Base-by-base conservation (phyloP, 1,140 invertebrate species). In the Callitettix versicolor region DNA sequence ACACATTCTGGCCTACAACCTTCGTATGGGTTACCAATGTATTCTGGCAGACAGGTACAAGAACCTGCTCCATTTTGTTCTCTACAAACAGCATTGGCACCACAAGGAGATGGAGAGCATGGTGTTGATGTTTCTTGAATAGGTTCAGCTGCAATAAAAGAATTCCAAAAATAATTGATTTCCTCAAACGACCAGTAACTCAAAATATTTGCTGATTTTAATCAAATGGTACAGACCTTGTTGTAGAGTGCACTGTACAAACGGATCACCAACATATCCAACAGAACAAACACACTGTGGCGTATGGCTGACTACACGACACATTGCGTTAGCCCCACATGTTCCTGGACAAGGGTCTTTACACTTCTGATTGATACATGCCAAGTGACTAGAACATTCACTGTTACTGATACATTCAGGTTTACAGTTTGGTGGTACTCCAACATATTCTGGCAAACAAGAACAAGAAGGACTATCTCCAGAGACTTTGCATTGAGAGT, bases 1-100 rank as follows among this genome's bases (percentile, higher is more conserved):
- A 76, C 67, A 68, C 86, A 90, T 68, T 88, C 84, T 21, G 86
- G 86, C 62, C 80, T 71, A 66, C 84, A 87, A 15, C 81, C 80
- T 64, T 83, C 76, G 74, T 68, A 86, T 3, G 85, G 86, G 72
- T 88, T 86, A 40, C 86, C 86, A 60, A 80, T 77, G 63, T 85
- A 86, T 26, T 82, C 79, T 1, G 77, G 70, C 12, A 81, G 66
- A 67, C 86, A 89, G 43, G 77, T 73, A 65, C 87, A 90, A 30
- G 80, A 74, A 15, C 79, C 82, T 21, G 79, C 77, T 30, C 78
- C 76, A 59, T 79, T 76, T 56, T 76, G 74, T 67, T 84, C 81
- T 62, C 76, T 74, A 63, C 86, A 88, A 17, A 80, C 62, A 17
- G 85, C 84, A 68, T 88, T 88, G 3, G 79, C 64, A 36, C 85